These are phyloP conservation scores for Epizoanthus illoricatus DNA, from an alignment of 92 coral and sea anemone species.

Conservation along the genomic window DNA sequence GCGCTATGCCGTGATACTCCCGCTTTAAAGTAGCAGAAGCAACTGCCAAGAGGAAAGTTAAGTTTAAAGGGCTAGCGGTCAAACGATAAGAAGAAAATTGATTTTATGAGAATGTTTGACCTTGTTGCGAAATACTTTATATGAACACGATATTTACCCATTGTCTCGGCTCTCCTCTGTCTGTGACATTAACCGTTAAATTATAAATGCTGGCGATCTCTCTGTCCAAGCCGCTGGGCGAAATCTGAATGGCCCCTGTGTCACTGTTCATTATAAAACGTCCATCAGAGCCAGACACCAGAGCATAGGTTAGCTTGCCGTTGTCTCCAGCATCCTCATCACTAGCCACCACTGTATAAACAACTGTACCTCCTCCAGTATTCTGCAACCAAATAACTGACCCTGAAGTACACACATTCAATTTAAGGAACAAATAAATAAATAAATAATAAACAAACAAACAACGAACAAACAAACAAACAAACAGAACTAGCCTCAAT, in stretches of 20 bases:
- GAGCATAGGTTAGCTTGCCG: slow-evolving; percentile 65
- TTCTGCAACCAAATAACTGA: slow-evolving; percentile 36
- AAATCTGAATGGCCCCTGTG: slow-evolving; percentile 73
- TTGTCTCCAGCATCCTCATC: slow-evolving; percentile 78
- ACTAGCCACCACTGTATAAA: slow-evolving; percentile 54
- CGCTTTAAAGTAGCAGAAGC: no score
- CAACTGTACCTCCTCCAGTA: slow-evolving; percentile 65
- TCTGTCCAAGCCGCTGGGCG: slow-evolving; percentile 83
- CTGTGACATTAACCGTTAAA: slow-evolving; percentile 76
- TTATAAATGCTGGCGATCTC: slow-evolving; percentile 66
- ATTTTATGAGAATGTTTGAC: neutral
- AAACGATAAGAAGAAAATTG: neutral
- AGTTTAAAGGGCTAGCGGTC: no score
- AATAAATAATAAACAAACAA: neutral
- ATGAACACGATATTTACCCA: slow-evolving; percentile 49
- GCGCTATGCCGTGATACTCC: no score
- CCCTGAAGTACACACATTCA: neutral
- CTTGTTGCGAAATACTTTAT: neutral
- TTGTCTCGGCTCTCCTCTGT: slow-evolving; percentile 55
- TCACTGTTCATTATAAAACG: slow-evolving; percentile 74
- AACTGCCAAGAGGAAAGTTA: no score
- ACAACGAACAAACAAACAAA: no score
- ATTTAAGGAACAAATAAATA: no score
- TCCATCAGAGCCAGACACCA: slow-evolving; percentile 62
- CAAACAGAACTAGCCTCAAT: no score